Evolutionary conservation across 2,113 vertebrate genomes (phyloP), one percentile per base, ranked within the genome.

Genomic region (Charina bottae): DNA sequence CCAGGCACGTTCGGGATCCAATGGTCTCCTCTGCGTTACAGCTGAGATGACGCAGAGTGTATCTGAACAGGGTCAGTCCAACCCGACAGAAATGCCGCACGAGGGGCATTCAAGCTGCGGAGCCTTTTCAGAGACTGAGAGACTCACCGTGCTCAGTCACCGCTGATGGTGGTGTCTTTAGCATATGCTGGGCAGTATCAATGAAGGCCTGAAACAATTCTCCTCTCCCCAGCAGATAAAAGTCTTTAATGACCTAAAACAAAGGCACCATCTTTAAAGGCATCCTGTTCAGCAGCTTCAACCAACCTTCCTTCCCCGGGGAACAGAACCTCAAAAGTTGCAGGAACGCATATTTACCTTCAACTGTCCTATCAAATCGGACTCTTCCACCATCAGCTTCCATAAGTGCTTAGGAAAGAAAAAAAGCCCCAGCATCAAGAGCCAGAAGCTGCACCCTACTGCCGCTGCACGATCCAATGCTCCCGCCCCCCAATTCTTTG

Each of bases 191-290:
- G 42, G 99, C 99, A 1, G 98, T 98, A 96, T 99, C 99, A 62
- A 99, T 99, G 93, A 99, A 99, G 24, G 98, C 99, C 96, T 99
- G 99, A 95, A 99, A 99, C 84, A 99, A 98, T 95, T 99, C 99
- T 21, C 99, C 99, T 93, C 99, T 98, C 87, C 99, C 99, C 97
- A 99, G 93, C 94, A 99, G 95, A 93, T 99, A 99, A 92, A 99
- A 99, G 94, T 99, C 99, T 96, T 99, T 99, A 96, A 99, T 98
- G 93, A 99, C 99, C 99, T 99, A 96, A 90, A 88, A 93, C 90
- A 33, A 0, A 15, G 83, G 89, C 85, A 91, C 84, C 23, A 0
- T 7, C 46, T 0, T 21, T 6, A 33, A 83, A 21, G 33, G 17
- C 72, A 85, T 15, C 24, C 83, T 28, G 21, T 11, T 21, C 85